Percentiles rank a stretch among this genome's conserved stretches.
Evolutionary conservation across 2,888 invertebrate genomes (phyloP).

Genomic region (Pachycephus smyrnensis): DNA sequence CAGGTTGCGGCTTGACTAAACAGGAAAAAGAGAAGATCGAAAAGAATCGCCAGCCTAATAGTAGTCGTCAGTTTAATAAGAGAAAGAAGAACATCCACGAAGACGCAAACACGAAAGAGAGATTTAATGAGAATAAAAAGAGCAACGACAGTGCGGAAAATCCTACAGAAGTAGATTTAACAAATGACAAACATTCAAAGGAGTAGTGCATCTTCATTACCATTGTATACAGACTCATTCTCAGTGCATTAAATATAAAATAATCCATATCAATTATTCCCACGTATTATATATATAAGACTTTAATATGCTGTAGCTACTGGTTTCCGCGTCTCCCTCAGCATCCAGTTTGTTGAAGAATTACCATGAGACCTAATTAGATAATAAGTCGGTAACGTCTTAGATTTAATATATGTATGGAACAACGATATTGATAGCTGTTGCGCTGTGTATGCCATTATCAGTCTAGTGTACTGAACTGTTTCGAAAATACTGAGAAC

Average conservation of each 20-base stretch:
- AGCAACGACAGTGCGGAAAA: neutral
- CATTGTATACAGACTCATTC: neutral
- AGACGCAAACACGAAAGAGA: neutral
- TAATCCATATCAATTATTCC: neutral
- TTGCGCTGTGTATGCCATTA: conserved; percentile 25
- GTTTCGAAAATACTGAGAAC: conserved; percentile 30
- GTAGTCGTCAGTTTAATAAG: neutral
- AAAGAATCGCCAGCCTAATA: conserved; percentile 24
- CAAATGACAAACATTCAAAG: neutral
- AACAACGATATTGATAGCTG: conserved; percentile 31
- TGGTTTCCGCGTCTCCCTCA: neutral
- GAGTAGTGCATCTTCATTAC: neutral
- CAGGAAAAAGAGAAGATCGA: conserved; percentile 36
- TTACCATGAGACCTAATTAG: conserved; percentile 43
- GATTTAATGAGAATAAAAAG: neutral
- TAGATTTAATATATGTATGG: conserved; percentile 19
- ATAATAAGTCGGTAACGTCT: conserved; percentile 41
- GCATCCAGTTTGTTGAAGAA: neutral
- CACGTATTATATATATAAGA: neutral
- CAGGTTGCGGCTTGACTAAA: conserved; percentile 42
- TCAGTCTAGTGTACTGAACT: conserved; percentile 33
- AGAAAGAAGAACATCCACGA: neutral
- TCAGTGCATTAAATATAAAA: neutral
- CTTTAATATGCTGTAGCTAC: neutral
- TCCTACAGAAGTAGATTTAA: neutral